A percentile compares a stretch with the other conserved stretches of the same genome.
These are phyloP conservation scores for Hemiprocne comata DNA, from an alignment of 2,113 vertebrate genomes.

Conservation along the genomic window DNA sequence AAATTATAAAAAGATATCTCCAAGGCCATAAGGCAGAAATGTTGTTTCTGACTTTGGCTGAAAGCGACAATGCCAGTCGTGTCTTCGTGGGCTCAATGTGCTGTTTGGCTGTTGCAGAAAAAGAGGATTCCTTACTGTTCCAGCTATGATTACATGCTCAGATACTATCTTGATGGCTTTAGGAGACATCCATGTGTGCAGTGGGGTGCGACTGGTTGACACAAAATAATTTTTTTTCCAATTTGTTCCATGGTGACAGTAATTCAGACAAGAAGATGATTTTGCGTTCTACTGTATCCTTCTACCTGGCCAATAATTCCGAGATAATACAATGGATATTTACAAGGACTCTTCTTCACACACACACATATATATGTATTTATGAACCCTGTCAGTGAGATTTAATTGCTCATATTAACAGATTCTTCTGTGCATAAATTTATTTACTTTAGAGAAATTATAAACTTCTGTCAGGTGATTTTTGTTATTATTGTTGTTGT, in stretches of 20 bases:
- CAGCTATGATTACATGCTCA: conserved; percentile 72
- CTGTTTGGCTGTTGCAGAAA: conserved; percentile 54
- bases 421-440: neutral
- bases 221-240: conserved; percentile 73
- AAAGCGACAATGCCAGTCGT: conserved; percentile 40
- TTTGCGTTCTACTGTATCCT: conserved; percentile 61
- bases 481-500: neutral
- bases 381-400: conserved; percentile 18
- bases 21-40: conserved; percentile 50
- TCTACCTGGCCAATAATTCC: conserved; percentile 44
- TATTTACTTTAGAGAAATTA: conserved; percentile 9
- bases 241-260: conserved; percentile 72
- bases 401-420: neutral
- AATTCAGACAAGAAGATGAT: conserved; percentile 72
- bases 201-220: conserved; percentile 73
- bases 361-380: neutral
- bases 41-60: conserved; percentile 40
- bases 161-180: conserved; percentile 76
- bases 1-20: neutral
- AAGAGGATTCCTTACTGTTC: conserved; percentile 71
- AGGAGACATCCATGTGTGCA: conserved; percentile 70
- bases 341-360: conserved; percentile 18
- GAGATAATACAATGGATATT: conserved; percentile 47
- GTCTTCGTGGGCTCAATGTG: conserved; percentile 64
- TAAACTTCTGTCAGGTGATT: neutral